Evolutionary conservation across 2,113 vertebrate genomes (phyloP), one percentile per base, ranked within the genome.

Genomic region (Thalassoma bifasciatum): DNA sequence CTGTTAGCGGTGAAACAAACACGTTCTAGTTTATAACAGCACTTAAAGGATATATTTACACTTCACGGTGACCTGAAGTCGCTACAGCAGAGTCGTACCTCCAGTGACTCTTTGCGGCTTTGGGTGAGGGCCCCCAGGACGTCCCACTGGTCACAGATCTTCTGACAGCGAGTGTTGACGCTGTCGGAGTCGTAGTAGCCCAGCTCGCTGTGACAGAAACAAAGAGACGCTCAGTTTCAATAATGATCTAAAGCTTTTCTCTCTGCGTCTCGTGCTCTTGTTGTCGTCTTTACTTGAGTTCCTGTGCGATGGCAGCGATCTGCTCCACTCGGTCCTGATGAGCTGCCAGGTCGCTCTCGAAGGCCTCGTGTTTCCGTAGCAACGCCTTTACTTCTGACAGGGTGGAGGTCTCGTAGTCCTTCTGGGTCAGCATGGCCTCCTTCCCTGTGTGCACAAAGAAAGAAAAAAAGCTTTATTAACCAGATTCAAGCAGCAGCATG

Each of bases 261-360:
- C n/a, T n/a, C n/a, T n/a, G n/a, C n/a, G n/a, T n/a, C n/a, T n/a
- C n/a, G n/a, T n/a, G n/a, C n/a, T n/a, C n/a, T n/a, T n/a, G n/a
- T n/a, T n/a, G n/a, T 26, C 19, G 37, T n/a, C 19, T 17, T 75
- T 77, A 98, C 97, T 98, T 98, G 82, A 99, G 96, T 66, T 99
- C 97, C 91, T 98, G 96, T 0, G 97, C 97, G 1, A 99, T 99
- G 52, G 97, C 97, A 0, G 96, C 97, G 0, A 98, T 99, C 92
- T 99, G 97, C 88, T 99, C 97, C 92, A 99, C 97, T 0, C 97
- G 71, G 92, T 99, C 97, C 93, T 99, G 97, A 82, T 99, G 97
- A 0, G 97, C 97, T 0, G 97, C 96, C 91, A 99, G 91, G 90
- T 99, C 97, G 0, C 97, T 98, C 92, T 99, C 97, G 0, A 98